These are phyloP conservation scores for Neuroscelio doddi DNA, from an alignment of 2,888 invertebrate genomes.

Conservation along the genomic window DNA sequence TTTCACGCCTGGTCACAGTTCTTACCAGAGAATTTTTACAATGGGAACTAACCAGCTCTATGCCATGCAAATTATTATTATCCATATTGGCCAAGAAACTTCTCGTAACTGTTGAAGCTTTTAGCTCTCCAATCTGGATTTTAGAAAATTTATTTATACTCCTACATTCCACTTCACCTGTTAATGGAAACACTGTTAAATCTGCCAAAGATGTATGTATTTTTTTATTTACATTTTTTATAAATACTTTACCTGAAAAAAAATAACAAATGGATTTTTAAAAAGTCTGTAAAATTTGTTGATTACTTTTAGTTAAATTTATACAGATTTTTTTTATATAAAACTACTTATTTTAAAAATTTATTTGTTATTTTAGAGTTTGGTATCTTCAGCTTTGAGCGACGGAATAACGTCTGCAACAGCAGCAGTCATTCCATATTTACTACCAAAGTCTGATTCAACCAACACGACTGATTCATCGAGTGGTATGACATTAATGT, in stretches of 20 bases:
- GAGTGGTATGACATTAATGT: slow-evolving; percentile 22
- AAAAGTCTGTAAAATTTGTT: too few species aligned
- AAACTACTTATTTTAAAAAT: neutral
- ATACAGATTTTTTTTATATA: too few species aligned
- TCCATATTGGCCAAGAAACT: slow-evolving; percentile 77
- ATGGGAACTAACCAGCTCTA: slow-evolving; percentile 80
- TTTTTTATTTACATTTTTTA: neutral
- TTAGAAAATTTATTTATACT: slow-evolving; percentile 51
- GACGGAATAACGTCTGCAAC: slow-evolving; percentile 64
- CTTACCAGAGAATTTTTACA: slow-evolving; percentile 77
- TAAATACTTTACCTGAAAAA: too few species aligned
- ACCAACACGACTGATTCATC: slow-evolving; percentile 15
- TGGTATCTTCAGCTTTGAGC: slow-evolving; percentile 57
- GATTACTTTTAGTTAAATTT: too few species aligned
- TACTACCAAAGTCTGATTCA: slow-evolving; percentile 54
- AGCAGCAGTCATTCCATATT: slow-evolving; percentile 60
- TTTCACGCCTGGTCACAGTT: slow-evolving; percentile 76
- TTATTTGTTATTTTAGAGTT: slow-evolving; percentile 48
- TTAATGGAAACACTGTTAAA: slow-evolving; percentile 4
- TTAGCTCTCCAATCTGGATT: slow-evolving; percentile 60
- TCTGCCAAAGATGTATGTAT: slow-evolving; percentile 27
- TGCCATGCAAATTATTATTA: slow-evolving; percentile 78
- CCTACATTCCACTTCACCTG: slow-evolving; percentile 40
- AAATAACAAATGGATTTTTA: too few species aligned
- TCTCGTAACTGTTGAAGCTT: slow-evolving; percentile 63